A percentile compares a stretch with the other conserved stretches of the same genome.
These are phyloP conservation scores for Mormyrus iriodes DNA, from an alignment of 2,113 vertebrate species.

Conservation along the genomic window DNA sequence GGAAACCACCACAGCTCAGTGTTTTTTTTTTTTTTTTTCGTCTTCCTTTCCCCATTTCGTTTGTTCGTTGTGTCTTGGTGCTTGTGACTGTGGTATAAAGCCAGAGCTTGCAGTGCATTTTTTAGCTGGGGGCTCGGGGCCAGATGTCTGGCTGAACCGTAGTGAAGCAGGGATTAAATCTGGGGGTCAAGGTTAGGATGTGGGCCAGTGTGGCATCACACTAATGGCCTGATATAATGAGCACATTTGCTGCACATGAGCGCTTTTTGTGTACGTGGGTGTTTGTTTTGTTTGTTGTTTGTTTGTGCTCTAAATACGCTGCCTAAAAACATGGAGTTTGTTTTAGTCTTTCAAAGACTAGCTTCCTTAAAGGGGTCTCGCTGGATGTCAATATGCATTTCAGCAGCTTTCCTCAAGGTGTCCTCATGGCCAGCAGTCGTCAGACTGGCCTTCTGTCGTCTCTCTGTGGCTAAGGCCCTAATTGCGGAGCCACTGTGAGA, in stretches of 20 bases:
- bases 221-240: not conserved
- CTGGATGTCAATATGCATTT: not conserved
- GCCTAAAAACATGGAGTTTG: not conserved
- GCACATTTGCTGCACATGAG: too few relatives aligned
- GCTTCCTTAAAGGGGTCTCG: not conserved
- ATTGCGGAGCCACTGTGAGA: not conserved
- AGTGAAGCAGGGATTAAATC: not conserved
- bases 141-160: not conserved
- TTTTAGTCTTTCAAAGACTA: not conserved
- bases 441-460: not conserved
- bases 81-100: not conserved
- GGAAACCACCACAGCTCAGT: not conserved
- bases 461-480: not conserved
- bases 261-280: not conserved
- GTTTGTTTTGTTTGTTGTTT: not conserved
- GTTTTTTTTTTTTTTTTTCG: not conserved
- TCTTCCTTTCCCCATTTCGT: not conserved
- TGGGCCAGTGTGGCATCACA: not conserved
- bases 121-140: not conserved
- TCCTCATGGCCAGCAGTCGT: not conserved
- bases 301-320: not conserved
- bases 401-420: not conserved
- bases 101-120: not conserved
- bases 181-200: not conserved
- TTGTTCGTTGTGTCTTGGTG: not conserved